Evolutionary conservation across 2,888 invertebrate species (phyloP).

Genomic region (Trichopoda pennipes): DNA sequence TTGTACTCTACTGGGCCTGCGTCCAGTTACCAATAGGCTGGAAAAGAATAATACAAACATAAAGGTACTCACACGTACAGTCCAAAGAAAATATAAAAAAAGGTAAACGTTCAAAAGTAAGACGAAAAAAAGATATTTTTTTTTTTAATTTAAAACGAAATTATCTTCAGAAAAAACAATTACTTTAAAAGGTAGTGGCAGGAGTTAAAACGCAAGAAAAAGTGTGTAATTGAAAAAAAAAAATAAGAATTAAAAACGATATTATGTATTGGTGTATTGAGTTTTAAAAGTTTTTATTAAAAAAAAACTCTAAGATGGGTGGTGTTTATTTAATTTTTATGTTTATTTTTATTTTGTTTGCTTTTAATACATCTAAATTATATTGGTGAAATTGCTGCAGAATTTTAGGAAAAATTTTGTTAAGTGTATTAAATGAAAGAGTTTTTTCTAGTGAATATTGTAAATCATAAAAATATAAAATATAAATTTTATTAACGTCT

Average conservation of each 20-base stretch:
- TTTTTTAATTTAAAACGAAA: no score
- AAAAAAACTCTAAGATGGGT: no score
- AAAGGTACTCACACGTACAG: constrained; percentile 54
- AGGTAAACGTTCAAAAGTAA: background rate
- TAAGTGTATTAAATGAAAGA: no score
- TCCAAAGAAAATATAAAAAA: constrained; percentile 32
- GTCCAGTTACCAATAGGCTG: constrained; percentile 81
- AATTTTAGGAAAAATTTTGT: no score
- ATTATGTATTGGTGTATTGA: background rate
- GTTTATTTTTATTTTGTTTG: no score
- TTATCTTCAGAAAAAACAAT: background rate
- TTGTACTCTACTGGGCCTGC: constrained; percentile 79
- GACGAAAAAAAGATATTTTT: background rate
- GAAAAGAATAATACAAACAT: constrained; percentile 53
- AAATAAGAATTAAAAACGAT: background rate
- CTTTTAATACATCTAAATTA: no score
- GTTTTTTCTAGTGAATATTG: no score
- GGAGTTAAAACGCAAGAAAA: background rate
- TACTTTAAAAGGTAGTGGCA: background rate
- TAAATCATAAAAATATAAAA: no score
- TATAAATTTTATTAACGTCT: no score
- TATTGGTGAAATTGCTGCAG: no score
- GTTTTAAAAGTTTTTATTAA: background rate
- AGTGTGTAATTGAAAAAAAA: background rate
- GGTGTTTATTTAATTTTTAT: no score